Percentiles rank a stretch among this genome's conserved stretches.
These are phyloP conservation scores for Corythornis madagascariensis DNA, from an alignment of 2,113 vertebrate genomes.

Conservation along the genomic window DNA sequence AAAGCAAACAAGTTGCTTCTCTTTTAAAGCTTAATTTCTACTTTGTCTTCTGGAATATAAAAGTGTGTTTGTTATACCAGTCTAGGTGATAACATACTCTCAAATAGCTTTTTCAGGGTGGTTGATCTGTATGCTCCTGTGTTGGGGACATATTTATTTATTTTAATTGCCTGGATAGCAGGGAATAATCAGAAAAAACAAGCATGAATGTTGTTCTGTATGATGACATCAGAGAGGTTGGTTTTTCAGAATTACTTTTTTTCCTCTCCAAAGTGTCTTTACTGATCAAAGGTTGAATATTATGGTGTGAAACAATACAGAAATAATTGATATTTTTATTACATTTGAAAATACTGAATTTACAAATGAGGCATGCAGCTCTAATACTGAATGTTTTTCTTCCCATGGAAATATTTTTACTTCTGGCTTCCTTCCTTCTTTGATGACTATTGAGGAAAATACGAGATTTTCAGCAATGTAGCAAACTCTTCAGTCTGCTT, in stretches of 20 bases:
- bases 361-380: slow-evolving; percentile 19
- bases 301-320: slow-evolving; percentile 8
- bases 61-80: slow-evolving; percentile 20
- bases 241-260: background rate
- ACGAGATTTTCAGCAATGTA: background rate
- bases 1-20: background rate
- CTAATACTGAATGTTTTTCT: slow-evolving; percentile 37
- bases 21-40: slow-evolving; percentile 35
- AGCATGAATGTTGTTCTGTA: slow-evolving; percentile 36
- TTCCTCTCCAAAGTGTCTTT: slow-evolving; percentile 8
- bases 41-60: slow-evolving; percentile 20
- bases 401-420: slow-evolving; percentile 25
- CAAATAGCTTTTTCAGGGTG: slow-evolving; percentile 38
- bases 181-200: slow-evolving; percentile 26
- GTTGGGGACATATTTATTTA: background rate
- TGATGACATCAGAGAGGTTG: slow-evolving; percentile 36
- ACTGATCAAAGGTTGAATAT: slow-evolving; percentile 4
- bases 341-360: slow-evolving; percentile 14
- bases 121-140: slow-evolving; percentile 15
- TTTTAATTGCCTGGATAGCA: slow-evolving; percentile 43
- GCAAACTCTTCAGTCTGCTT: background rate
- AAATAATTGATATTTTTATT: slow-evolving; percentile 22
- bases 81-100: slow-evolving; percentile 21
- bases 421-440: slow-evolving; percentile 60
- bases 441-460: background rate